Evolutionary conservation across 2,113 vertebrate species (phyloP), one percentile per base, ranked within the genome.

Genomic region (Pycnonotus jocosus): DNA sequence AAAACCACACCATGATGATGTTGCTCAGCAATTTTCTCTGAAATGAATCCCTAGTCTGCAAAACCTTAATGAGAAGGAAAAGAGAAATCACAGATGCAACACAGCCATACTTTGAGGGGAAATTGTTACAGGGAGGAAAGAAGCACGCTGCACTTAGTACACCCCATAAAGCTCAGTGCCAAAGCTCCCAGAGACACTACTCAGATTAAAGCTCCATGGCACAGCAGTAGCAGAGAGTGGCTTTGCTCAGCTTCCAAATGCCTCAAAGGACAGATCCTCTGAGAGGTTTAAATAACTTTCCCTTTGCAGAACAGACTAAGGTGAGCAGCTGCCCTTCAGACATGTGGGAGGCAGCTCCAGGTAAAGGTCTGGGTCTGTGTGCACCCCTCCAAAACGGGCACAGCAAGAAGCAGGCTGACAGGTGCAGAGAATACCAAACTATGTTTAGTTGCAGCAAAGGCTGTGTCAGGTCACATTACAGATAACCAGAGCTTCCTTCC

Each of bases 361-460:
- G 81, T 71, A 4, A 58, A 78, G 35, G 81, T 50, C 93, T 28
- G 3, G 24, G 50, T 21, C 81, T 21, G 37, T 4, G 37, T 6
- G 6, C 58, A 31, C 15, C 23, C 15, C 65, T 66, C 37, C 11
- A 0, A 31, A 70, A 38, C 0, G 0, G 47, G 56, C 38, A 30
- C 21, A 45, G 73, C 4, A 35, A 84, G 25, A 30, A 23, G 54
- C 42, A 61, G 50, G 33, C 69, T 22, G 57, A 51, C 90, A 96
- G 72, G 50, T 69, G 47, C 93, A 42, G 4, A 66, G 38, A 86
- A 92, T 42, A 33, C 69, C 78, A 44, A 66, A 62, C 81, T 81
- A 71, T n/a, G 73, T 92, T 94, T 94, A 89, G 78, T 68, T 15
- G 23, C 81, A 58, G 47, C 3, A 6, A 50, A 70, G 65, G 81